Evolutionary conservation across 2,888 invertebrate species (phyloP).

Genomic region (Ptilodon capucinus): DNA sequence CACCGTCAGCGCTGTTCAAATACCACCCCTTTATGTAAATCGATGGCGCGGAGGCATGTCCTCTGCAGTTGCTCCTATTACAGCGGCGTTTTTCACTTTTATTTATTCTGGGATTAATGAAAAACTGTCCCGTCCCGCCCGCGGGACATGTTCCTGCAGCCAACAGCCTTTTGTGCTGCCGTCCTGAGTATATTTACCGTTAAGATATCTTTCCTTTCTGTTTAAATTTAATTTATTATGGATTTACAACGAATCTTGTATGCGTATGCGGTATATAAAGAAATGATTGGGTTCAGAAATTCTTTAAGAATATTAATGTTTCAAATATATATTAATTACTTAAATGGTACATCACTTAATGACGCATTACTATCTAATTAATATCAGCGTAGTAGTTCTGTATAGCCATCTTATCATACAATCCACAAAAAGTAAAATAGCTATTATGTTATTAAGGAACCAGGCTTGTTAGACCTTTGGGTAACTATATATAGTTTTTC

Average conservation of each 20-base stretch:
- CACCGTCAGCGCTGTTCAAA: background rate
- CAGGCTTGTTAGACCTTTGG: too few relatives aligned
- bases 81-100: slow-evolving; percentile 47
- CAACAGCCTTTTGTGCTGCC: background rate
- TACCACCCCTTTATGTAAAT: slow-evolving; percentile 49
- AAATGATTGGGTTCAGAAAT: too few relatives aligned
- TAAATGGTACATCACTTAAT: too few relatives aligned
- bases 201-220: background rate
- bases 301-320: too few relatives aligned
- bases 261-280: too few relatives aligned
- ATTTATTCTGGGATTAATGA: slow-evolving; percentile 61
- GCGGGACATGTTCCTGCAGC: slow-evolving; percentile 6
- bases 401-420: too few relatives aligned
- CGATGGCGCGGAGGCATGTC: slow-evolving; percentile 51
- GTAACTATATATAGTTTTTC: too few relatives aligned
- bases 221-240: background rate
- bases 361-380: too few relatives aligned
- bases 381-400: too few relatives aligned
- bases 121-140: slow-evolving; percentile 41
- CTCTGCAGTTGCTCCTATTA: slow-evolving; percentile 46
- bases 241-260: background rate
- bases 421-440: too few relatives aligned
- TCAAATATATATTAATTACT: too few relatives aligned
- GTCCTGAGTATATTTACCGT: background rate
- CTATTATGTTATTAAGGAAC: too few relatives aligned